A percentile compares a stretch with the other conserved stretches of the same genome.
These are phyloP conservation scores for Papilio polyxenes DNA, from an alignment of 1,140 invertebrate species.

Conservation along the genomic window DNA sequence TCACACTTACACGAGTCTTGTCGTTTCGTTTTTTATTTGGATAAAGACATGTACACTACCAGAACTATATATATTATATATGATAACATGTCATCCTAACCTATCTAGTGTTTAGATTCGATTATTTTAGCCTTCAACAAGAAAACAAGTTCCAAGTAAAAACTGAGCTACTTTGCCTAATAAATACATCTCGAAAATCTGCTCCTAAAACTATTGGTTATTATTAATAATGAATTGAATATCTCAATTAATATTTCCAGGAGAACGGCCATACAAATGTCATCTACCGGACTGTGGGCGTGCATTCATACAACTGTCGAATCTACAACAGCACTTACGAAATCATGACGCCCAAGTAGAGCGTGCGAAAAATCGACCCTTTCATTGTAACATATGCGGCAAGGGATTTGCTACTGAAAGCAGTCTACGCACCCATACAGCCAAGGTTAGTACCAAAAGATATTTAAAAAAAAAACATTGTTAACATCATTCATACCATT, in stretches of 20 bases:
- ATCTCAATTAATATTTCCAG: slow-evolving; percentile 76
- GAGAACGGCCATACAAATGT: slow-evolving; percentile 95
- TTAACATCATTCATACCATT: slow-evolving; percentile 24
- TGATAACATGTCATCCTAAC: no score
- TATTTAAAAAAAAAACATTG: slow-evolving; percentile 39
- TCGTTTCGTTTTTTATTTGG: background rate
- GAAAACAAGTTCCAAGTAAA: no score
- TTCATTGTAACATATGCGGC: slow-evolving; percentile 97
- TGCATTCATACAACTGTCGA: slow-evolving; percentile 98
- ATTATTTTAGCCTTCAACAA: no score
- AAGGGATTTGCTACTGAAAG: slow-evolving; percentile 98
- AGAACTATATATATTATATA: no score
- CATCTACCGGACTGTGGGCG: slow-evolving; percentile 97
- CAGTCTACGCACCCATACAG: slow-evolving; percentile 95
- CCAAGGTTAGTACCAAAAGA: slow-evolving; percentile 90
- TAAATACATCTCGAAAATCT: background rate
- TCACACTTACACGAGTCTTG: background rate
- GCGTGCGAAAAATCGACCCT: slow-evolving; percentile 95
- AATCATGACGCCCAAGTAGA: slow-evolving; percentile 98
- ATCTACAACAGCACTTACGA: slow-evolving; percentile 97
- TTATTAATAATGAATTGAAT: background rate
- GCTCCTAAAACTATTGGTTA: background rate
- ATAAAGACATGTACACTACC: no score
- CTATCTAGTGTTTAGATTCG: no score
- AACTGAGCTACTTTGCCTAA: background rate